phyloP scores from a whole-genome alignment of 2,113 vertebrate species.

The Caranx ignobilis region DNA sequence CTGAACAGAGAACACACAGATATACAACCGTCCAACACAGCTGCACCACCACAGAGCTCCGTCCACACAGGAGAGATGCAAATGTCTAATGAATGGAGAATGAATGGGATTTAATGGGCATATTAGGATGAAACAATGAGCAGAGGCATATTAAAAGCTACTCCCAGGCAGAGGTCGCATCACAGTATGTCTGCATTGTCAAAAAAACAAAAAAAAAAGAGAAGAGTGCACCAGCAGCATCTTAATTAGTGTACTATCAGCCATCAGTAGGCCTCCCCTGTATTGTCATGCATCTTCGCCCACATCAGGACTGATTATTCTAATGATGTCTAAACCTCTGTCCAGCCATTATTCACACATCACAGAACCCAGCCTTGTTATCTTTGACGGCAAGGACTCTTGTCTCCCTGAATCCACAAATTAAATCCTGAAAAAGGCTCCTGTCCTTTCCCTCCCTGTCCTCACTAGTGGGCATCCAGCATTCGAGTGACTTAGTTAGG shows the following conservation, averaged over 20 bases:
- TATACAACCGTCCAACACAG: not conserved
- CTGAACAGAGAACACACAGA: not conserved
- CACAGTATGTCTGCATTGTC: constrained; percentile 21
- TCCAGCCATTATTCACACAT: constrained; percentile 69
- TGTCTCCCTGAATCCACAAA: constrained; percentile 67
- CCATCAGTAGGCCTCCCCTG: constrained; percentile 38
- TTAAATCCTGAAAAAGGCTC: constrained; percentile 46
- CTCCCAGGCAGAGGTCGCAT: constrained; percentile 17
- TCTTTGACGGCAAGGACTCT: constrained; percentile 46
- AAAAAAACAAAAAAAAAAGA: constrained; percentile 3
- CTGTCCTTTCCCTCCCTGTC: constrained; percentile 15
- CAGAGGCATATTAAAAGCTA: constrained; percentile 26
- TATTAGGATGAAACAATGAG: constrained; percentile 20
- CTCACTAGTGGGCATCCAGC: constrained; percentile 26
- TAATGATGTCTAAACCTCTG: constrained; percentile 74
- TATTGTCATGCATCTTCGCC: constrained; percentile 51
- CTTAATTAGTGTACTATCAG: constrained; percentile 56
- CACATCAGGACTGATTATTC: constrained; percentile 71
- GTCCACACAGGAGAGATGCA: not conserved
- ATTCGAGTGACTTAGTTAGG: constrained; percentile 47
- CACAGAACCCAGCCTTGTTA: constrained; percentile 63
- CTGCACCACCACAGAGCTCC: not conserved
- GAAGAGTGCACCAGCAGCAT: constrained; percentile 43
- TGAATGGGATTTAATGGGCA: constrained; percentile 31
- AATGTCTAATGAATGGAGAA: constrained; percentile 18